phyloP scores from a whole-genome alignment of 2,888 invertebrate genomes.

The Anarsia innoxiella region DNA sequence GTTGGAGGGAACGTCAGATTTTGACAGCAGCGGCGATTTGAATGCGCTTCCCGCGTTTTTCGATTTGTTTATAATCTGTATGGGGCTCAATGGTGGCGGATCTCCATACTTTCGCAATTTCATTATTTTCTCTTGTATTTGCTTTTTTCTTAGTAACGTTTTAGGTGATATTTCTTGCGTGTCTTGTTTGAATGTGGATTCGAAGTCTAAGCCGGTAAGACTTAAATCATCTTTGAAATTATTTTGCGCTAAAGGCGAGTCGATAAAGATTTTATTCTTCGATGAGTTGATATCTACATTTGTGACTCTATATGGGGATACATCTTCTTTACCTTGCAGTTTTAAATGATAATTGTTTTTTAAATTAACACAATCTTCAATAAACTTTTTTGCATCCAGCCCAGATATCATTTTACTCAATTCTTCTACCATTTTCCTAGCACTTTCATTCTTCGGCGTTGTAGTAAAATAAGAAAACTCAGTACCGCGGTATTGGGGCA shows the following conservation, averaged over 20 bases:
- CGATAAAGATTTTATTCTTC: slow-evolving; percentile 44
- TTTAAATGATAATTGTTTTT: slow-evolving; percentile 41
- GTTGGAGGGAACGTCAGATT: slow-evolving; percentile 16
- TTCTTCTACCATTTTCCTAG: slow-evolving; percentile 58
- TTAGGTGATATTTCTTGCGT: slow-evolving; percentile 42
- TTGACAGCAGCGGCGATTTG: slow-evolving; percentile 47
- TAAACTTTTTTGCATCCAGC: slow-evolving; percentile 34
- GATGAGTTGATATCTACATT: slow-evolving; percentile 39
- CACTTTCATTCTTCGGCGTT: slow-evolving; percentile 71
- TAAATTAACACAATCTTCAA: slow-evolving; percentile 41
- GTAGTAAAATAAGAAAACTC: slow-evolving; percentile 78
- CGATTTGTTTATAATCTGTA: slow-evolving; percentile 54
- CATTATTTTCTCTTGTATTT: slow-evolving; percentile 57
- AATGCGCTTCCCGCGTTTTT: slow-evolving; percentile 48
- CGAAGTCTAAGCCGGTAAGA: slow-evolving; percentile 60
- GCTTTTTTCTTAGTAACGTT: slow-evolving; percentile 39
- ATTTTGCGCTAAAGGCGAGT: slow-evolving; percentile 38
- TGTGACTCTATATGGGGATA: slow-evolving; percentile 51
- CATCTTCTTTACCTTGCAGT: slow-evolving; percentile 34
- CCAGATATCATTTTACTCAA: slow-evolving; percentile 44
- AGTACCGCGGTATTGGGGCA: slow-evolving; percentile 77
- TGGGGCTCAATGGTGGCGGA: slow-evolving; percentile 71
- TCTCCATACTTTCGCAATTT: slow-evolving; percentile 71
- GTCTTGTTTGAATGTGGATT: slow-evolving; percentile 56
- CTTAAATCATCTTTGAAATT: slow-evolving; percentile 37